Evolutionary conservation across 2,888 invertebrate genomes (phyloP).

Genomic region (Drosophila paracracens): DNA sequence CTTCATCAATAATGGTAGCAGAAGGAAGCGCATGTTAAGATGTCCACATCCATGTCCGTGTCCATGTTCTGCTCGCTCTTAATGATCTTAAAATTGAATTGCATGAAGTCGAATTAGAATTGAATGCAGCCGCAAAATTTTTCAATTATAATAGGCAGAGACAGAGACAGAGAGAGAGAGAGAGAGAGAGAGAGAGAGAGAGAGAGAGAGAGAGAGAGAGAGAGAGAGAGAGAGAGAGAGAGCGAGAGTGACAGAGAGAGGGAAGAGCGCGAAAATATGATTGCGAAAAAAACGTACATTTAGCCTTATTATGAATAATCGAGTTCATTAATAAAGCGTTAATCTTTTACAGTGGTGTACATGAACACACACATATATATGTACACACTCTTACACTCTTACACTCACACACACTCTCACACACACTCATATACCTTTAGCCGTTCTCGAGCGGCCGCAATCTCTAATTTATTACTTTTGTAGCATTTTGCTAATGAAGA

Average conservation of each 20-base stretch:
- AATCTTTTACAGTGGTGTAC: constrained; percentile 56
- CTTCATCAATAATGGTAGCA: constrained; percentile 67
- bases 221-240: constrained; percentile 25
- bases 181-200: constrained; percentile 37
- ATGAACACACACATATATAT: neutral
- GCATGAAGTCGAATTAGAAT: constrained; percentile 66
- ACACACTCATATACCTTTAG: neutral
- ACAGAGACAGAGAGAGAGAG: constrained; percentile 31
- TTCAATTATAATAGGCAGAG: constrained; percentile 58
- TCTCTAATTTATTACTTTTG: constrained; percentile 75
- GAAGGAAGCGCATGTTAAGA: constrained; percentile 80
- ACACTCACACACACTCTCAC: neutral
- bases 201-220: constrained; percentile 23
- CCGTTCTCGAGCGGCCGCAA: constrained; percentile 40
- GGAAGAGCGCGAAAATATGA: neutral
- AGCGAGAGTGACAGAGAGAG: constrained; percentile 37
- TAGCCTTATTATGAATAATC: constrained; percentile 73
- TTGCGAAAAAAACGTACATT: neutral
- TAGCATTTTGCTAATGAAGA: constrained; percentile 79
- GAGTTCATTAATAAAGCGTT: constrained; percentile 75
- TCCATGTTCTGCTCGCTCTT: constrained; percentile 65
- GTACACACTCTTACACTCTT: neutral
- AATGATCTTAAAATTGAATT: constrained; percentile 77
- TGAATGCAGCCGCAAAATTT: constrained; percentile 60
- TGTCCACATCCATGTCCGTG: constrained; percentile 65